Evolutionary conservation across 2,113 vertebrate genomes (phyloP).

Genomic region (Corvus moneduloides): DNA sequence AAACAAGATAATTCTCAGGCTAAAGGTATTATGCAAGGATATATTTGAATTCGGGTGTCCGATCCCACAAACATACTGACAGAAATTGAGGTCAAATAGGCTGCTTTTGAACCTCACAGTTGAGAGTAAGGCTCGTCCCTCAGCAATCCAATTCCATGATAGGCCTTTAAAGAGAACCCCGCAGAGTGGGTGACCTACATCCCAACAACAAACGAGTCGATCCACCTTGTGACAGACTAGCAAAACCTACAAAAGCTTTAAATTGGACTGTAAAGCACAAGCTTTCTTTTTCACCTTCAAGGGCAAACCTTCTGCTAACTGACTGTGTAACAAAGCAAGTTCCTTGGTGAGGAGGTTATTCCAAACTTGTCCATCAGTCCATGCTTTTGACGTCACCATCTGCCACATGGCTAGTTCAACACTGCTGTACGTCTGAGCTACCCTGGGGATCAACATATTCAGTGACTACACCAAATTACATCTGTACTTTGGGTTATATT

Average conservation of each 20-base stretch:
- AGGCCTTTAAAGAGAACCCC: background rate
- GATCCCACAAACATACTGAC: background rate
- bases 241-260: slow-evolving; percentile 5
- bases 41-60: background rate
- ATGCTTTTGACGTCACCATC: background rate
- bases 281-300: background rate
- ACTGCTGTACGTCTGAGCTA: background rate
- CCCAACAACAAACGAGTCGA: background rate
- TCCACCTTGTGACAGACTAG: background rate
- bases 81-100: background rate
- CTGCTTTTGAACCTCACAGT: background rate
- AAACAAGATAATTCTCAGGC: background rate
- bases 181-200: background rate
- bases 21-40: background rate
- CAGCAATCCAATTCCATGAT: background rate
- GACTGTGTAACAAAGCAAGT: background rate
- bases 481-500: background rate
- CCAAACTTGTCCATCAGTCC: background rate
- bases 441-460: background rate
- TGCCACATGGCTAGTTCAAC: background rate
- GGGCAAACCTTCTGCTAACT: background rate
- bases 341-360: background rate
- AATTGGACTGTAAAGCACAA: background rate
- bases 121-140: background rate
- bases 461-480: background rate